Base-by-base conservation (phyloP, 1,140 invertebrate genomes). In the Bombus huntii region DNA sequence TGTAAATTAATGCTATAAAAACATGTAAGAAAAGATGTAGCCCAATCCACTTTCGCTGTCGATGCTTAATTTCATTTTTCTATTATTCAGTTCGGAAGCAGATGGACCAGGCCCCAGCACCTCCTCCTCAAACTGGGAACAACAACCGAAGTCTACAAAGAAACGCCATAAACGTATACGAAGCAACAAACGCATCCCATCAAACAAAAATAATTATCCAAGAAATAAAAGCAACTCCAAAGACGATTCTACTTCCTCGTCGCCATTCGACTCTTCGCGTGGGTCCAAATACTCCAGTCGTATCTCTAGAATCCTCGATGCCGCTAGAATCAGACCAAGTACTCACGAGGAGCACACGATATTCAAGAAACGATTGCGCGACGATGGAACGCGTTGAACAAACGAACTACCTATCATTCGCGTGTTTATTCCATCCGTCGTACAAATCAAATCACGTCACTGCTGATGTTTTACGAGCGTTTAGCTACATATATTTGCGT, bases 281-380 rank as follows among this genome's bases (percentile, higher is more conserved):
- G 28, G 0, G n/a, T 9, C 3, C 39, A 73, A 42, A 25, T 44
- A 13, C 39, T 10, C 42, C 31, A 34, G 2, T 22, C 76, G 47
- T 8, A 2, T n/a, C 2, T 13, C 31, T 1, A 12, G 3, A 4
- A 66, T 65, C 5, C 47, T 31, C 3, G 86, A 59, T 0, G 81
- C 79, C 1, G 92, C 92, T 9, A 90, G 68, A 47, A 93, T 93
- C 39, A 87, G 83, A 31, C 92, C 92, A 15, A 93, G 90, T 77
- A 25, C 77, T 66, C 92, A 93, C 71, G 79, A 83, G 15, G 87
- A 93, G 44, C 92, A 93, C 75, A 85, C 80, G 73, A 73, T 93
- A 62, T 83, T 88, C 25, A 83, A 77, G 74, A 92, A 91, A 72
- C 77, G 75, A 72, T 31, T 85, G 34, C 47, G 8, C 10, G 68